These are phyloP conservation scores for Borostomias antarcticus DNA, from an alignment of 2,797 vertebrate genomes.

Conservation along the genomic window DNA sequence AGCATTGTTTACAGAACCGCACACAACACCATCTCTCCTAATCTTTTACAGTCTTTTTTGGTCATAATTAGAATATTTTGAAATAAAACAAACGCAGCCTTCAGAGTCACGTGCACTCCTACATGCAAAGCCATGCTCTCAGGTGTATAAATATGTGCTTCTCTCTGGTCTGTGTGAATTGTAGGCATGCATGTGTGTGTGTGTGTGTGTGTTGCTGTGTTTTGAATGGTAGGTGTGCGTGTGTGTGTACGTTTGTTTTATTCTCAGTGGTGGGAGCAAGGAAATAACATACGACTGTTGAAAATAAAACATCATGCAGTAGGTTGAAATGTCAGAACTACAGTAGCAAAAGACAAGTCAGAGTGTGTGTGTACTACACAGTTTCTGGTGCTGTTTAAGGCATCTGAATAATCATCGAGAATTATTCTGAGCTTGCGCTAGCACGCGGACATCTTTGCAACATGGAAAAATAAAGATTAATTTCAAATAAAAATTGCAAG, in stretches of 20 bases:
- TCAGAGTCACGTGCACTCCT: conserved; percentile 38
- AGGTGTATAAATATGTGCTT: too few relatives aligned
- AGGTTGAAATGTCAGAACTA: background rate
- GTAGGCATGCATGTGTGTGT: background rate
- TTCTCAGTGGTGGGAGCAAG: conserved; percentile 15
- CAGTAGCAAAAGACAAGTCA: conserved; percentile 7
- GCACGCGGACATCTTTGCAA: background rate
- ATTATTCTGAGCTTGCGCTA: conserved; percentile 7
- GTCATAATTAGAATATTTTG: conserved; percentile 33
- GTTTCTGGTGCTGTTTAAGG: conserved; percentile 35
- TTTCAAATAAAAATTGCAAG: background rate
- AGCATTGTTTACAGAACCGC: conserved; percentile 12
- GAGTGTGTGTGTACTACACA: conserved; percentile 2
- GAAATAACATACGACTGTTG: conserved; percentile 15
- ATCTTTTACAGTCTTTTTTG: conserved; percentile 46
- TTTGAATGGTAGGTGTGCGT: background rate
- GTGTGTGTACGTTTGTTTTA: conserved; percentile 4
- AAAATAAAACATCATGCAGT: conserved; percentile 39
- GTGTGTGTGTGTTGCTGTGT: conserved; percentile 8
- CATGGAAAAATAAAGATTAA: background rate
- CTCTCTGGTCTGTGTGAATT: too few relatives aligned
- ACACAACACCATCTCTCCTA: conserved; percentile 8
- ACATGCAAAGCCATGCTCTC: conserved; percentile 58
- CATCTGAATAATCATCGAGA: conserved; percentile 25
- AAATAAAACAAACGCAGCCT: conserved; percentile 30